phyloP scores from a whole-genome alignment of 2,888 invertebrate species.

The Geotrupes spiniger region DNA sequence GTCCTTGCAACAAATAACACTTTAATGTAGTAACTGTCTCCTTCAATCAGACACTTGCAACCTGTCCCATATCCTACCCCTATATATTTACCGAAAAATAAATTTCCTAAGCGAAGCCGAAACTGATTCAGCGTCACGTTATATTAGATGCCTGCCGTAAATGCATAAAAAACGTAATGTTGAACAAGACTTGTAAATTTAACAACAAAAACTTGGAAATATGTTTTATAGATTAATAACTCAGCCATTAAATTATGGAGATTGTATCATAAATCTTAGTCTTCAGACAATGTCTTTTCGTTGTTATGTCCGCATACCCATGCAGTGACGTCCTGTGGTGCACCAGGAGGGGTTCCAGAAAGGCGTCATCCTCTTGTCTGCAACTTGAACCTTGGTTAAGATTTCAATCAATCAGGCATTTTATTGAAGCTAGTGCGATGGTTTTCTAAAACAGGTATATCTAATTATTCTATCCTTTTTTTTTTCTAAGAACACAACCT shows the following conservation, averaged over 20 bases:
- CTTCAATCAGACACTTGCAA: too few relatives aligned
- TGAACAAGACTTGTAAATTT: too few relatives aligned
- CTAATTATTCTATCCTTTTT: too few relatives aligned
- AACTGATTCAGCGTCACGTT: too few relatives aligned
- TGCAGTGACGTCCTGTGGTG: slow-evolving; percentile 6
- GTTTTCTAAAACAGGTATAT: too few relatives aligned
- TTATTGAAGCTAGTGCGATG: slow-evolving; percentile 22
- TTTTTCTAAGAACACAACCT: too few relatives aligned
- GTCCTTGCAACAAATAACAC: not conserved
- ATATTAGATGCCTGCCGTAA: too few relatives aligned
- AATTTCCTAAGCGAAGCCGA: too few relatives aligned
- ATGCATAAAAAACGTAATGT: too few relatives aligned
- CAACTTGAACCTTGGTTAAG: slow-evolving; percentile 27
- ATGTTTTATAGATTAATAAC: slow-evolving; percentile 22
- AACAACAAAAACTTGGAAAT: slow-evolving; percentile 16
- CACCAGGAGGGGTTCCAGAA: slow-evolving; percentile 16
- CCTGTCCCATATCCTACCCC: not conserved
- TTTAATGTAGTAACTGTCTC: too few relatives aligned
- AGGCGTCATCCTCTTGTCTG: slow-evolving; percentile 25
- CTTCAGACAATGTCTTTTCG: slow-evolving; percentile 14
- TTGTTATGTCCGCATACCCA: not conserved
- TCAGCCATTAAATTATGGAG: slow-evolving; percentile 21
- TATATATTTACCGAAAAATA: not conserved
- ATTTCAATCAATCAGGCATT: slow-evolving; percentile 29
- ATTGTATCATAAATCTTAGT: slow-evolving; percentile 21